Percentiles rank a stretch among this genome's conserved stretches.
Conservation (phyloP, 2,888 invertebrate genomes). For the Exocentrus adspersus region DNA sequence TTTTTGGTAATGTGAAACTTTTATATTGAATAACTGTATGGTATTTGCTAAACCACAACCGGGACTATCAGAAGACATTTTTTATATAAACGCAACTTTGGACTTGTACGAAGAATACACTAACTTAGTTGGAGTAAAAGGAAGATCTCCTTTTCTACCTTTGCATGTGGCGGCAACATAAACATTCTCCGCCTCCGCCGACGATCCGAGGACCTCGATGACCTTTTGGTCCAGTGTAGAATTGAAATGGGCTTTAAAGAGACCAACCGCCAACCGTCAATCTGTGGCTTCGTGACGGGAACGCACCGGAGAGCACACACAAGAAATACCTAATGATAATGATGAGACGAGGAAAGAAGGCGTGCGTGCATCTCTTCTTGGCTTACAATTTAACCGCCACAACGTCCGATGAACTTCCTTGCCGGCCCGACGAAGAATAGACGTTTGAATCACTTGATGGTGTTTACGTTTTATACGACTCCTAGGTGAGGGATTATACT, state of each 20-base stretch:
- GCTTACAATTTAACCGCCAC: slow-evolving; percentile 33
- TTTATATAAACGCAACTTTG: too few species aligned
- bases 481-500: too few species aligned
- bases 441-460: slow-evolving; percentile 18
- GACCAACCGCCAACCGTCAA: slow-evolving; percentile 24
- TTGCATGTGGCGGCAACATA: not conserved
- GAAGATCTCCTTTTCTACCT: too few species aligned
- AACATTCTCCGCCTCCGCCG: not conserved
- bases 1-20: too few species aligned
- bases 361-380: slow-evolving; percentile 16
- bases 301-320: slow-evolving; percentile 16
- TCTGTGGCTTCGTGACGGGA: slow-evolving; percentile 21
- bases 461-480: slow-evolving; percentile 20
- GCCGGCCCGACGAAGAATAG: slow-evolving; percentile 14
- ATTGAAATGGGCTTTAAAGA: slow-evolving; percentile 16
- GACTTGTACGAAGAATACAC: too few species aligned
- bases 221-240: slow-evolving; percentile 24
- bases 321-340: slow-evolving; percentile 26
- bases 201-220: slow-evolving; percentile 8
- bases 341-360: slow-evolving; percentile 26
- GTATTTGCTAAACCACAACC: too few species aligned
- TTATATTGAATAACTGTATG: too few species aligned
- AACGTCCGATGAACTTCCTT: slow-evolving; percentile 36
- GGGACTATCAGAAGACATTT: too few species aligned
- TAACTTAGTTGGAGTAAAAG: too few species aligned